Evolutionary conservation across 2,888 invertebrate species (phyloP).

Genomic region (Thymelicus sylvestris): DNA sequence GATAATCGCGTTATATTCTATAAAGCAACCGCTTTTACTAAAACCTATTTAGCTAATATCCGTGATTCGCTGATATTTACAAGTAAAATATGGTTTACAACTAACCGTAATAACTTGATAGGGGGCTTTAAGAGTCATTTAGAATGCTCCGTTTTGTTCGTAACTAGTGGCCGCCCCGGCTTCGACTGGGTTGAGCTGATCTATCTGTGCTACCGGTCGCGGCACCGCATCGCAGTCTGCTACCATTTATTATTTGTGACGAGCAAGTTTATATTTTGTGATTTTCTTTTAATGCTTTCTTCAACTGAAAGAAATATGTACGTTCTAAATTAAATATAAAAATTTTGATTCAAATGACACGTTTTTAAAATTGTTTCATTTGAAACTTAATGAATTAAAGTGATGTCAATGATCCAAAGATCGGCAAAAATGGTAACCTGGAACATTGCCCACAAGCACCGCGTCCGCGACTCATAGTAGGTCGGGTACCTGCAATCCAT

Average conservation of each 20-base stretch:
- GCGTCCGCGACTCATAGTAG: neutral
- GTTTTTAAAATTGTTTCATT: neutral
- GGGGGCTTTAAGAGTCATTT: conserved; percentile 15
- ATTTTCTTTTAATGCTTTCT: no score
- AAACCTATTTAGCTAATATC: conserved; percentile 56
- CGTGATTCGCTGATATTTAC: conserved; percentile 41
- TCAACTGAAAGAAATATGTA: no score
- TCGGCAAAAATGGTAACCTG: conserved; percentile 25
- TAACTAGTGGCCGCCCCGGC: neutral
- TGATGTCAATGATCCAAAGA: conserved; percentile 32
- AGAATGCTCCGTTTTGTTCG: conserved; percentile 1
- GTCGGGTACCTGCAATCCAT: no score
- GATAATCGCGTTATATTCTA: conserved; percentile 58
- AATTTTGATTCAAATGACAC: no score
- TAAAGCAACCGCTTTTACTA: conserved; percentile 50
- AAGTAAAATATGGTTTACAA: conserved; percentile 40
- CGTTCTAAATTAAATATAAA: no score
- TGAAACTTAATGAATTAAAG: neutral
- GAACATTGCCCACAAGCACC: conserved; percentile 19
- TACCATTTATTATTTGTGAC: no score
- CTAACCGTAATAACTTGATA: conserved; percentile 15
- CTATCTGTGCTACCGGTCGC: no score
- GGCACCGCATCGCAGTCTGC: no score
- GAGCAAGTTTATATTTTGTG: no score
- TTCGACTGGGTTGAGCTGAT: neutral